Base-by-base conservation (phyloP, 1,140 invertebrate genomes). In the Saxidomus purpurata region DNA sequence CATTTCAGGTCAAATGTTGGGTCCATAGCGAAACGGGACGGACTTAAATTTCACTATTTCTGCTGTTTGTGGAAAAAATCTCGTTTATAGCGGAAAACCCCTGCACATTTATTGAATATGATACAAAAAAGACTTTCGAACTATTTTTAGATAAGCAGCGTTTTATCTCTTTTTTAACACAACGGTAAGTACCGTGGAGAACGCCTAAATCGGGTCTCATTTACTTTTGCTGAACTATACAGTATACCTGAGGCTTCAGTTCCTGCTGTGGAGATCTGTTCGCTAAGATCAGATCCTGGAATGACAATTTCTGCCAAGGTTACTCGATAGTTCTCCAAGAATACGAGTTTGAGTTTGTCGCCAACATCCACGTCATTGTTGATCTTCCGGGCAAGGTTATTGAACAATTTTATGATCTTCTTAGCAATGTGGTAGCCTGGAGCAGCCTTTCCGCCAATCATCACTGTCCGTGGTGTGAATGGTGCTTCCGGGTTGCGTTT, bases 341-440 rank as follows among this genome's bases (percentile, higher is more conserved):
- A 99, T 85, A 99, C 98, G 1, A 99, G 91, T 95, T 99, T 99
- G 69, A 99, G 95, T 93, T 98, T 98, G 94, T 99, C 98, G 0
- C 98, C 99, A 36, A 99, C 97, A 89, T 98, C 98, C 0, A 98
- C 98, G 96, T 99, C 99, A 94, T 99, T 99, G 96, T 99, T 99
- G 40, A 99, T 97, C 8, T 99, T 97, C 89, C 98, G 97, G 22
- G 96, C 63, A 36, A 99, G 98, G 87, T 97, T 97, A 94, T 98
- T 99, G 93, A 99, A 99, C 49, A 99, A 96, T 91, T 99, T 98
- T 90, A 99, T 99, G 92, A 99, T 99, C 94, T 94, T 83, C 96
- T 99, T 99, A 31, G 99, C 99, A 91, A 98, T 97, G 95, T 99
- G 98, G 96, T 99, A 99, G 67, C 99, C 99, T 8, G 99, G 99